These are phyloP conservation scores for Agrilus cyanescens DNA, from an alignment of 2,888 invertebrate genomes.

Conservation along the genomic window DNA sequence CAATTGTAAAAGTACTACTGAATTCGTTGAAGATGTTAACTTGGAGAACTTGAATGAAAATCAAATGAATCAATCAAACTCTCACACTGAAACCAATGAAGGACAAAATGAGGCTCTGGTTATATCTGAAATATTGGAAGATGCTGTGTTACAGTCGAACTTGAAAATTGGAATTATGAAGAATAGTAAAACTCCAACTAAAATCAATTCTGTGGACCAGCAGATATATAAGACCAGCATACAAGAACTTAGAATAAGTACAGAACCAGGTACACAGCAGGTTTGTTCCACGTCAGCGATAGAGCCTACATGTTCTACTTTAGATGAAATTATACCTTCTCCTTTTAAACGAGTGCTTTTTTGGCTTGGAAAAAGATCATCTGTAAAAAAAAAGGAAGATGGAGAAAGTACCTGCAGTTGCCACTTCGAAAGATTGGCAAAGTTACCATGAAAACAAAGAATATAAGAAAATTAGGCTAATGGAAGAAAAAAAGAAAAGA, in stretches of 20 bases:
- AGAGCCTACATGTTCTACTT: not conserved
- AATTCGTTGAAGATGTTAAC: too few species aligned
- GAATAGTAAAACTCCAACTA: too few species aligned
- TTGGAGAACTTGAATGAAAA: too few species aligned
- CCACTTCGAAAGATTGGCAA: slow-evolving; percentile 7
- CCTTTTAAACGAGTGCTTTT: slow-evolving; percentile 12
- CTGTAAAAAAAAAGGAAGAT: slow-evolving; percentile 8
- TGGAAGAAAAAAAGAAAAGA: slow-evolving; percentile 7
- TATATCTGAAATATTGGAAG: too few species aligned
- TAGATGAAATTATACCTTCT: slow-evolving; percentile 3
- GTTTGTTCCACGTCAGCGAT: slow-evolving; percentile 10
- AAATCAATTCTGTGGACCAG: too few species aligned
- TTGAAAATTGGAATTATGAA: too few species aligned
- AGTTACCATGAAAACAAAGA: slow-evolving; percentile 12
- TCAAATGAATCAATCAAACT: too few species aligned
- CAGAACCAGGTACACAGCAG: not conserved
- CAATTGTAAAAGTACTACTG: too few species aligned
- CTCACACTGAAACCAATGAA: too few species aligned
- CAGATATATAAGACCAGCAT: too few species aligned
- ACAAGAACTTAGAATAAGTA: not conserved
- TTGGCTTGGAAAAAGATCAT: slow-evolving; percentile 8
- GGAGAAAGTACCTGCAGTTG: slow-evolving; percentile 11
- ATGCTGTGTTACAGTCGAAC: too few species aligned
- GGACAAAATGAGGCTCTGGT: too few species aligned
- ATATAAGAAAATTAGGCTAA: slow-evolving; percentile 6